Base-by-base conservation (phyloP, 2,888 invertebrate genomes). In the Alloscopus bannaensis region DNA sequence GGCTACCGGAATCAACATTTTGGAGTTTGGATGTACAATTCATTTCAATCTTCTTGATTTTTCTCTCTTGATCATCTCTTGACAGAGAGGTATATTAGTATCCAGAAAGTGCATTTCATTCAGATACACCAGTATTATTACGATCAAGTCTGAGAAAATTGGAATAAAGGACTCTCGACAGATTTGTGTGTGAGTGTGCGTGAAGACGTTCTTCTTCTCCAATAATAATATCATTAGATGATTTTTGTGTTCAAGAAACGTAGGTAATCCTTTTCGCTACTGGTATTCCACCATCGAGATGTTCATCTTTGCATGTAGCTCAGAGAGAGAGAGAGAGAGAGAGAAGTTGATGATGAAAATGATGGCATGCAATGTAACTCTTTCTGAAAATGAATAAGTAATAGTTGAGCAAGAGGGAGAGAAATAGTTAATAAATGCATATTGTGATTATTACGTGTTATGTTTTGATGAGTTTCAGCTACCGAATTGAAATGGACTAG, bases 381-480 rank as follows among this genome's bases (percentile, higher is more conserved):
- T n/a, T n/a, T n/a, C n/a, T n/a, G 18, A 50, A 20, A 16, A 52
- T 52, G 52, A 24, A 52, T 52, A 70, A 70, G 57, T 69, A 69
- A 69, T 57, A 36, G 69, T 57, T 24, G 52, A 55, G 45, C 40
- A 24, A 47, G 28, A 75, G 40, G 50, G 28, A 40, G 57, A 69
- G 42, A 69, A 26, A 69, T 72, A 62, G 24, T 62, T 72, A 64
- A 62, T 64, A 45, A 66, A 75, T 75, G 57, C 65, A 66, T 75
- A 68, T 68, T 68, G 76, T 76, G 76, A 68, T 68, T 76, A 68
- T 76, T 68, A 62, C 76, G 76, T 76, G 76, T 76, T 68, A 76
- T 76, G 76, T 76, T 76, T 76, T 76, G 76, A 76, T 68, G 76
- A 76, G 68, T 76, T 70, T 75, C 50, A 76, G 76, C 76, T 76